These are phyloP conservation scores for Abrostola triplasia DNA, from an alignment of 2,888 invertebrate genomes.

Conservation along the genomic window DNA sequence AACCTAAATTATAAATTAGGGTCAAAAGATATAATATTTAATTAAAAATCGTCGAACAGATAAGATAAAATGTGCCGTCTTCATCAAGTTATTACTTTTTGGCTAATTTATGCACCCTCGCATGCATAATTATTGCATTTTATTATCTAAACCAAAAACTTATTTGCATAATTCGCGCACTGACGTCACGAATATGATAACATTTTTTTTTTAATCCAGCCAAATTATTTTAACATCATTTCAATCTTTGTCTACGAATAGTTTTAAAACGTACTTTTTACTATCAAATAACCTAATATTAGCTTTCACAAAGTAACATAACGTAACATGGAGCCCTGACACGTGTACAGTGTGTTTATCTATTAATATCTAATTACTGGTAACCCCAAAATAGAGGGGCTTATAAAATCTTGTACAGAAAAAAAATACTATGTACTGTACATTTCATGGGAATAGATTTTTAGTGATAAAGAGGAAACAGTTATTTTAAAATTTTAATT, in stretches of 20 bases:
- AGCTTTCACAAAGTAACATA: not conserved
- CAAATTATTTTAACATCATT: no score
- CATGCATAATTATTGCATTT: constrained; percentile 74
- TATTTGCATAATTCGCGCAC: constrained; percentile 74
- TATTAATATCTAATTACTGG: constrained; percentile 78
- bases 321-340: constrained; percentile 35
- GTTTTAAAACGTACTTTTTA: no score
- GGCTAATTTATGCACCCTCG: constrained; percentile 84
- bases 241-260: no score
- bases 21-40: constrained; percentile 47
- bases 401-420: not conserved
- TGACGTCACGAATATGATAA: constrained; percentile 55
- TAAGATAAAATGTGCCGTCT: constrained; percentile 70
- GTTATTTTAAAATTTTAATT: no score
- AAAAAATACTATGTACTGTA: no score
- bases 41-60: constrained; percentile 54
- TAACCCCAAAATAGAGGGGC: constrained; percentile 52
- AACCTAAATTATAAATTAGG: constrained; percentile 39
- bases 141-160: constrained; percentile 76
- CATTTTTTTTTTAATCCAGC: no score
- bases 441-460: no score
- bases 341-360: constrained; percentile 67
- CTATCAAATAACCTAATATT: no score
- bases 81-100: constrained; percentile 80
- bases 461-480: no score